Conservation (phyloP, 1,140 invertebrate species). For the Macrocentrus cingulum region DNA sequence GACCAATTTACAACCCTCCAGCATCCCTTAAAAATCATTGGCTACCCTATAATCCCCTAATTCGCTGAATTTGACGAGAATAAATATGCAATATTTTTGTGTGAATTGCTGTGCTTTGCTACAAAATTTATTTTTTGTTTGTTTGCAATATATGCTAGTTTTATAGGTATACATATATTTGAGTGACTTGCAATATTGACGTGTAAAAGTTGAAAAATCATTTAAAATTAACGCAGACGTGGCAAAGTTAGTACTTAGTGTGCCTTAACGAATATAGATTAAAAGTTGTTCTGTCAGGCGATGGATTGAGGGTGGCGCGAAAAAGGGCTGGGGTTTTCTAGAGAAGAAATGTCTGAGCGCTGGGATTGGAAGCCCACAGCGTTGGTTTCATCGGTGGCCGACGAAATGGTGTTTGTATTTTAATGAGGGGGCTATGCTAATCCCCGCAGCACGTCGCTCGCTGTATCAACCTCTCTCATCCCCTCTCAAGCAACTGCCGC, state of each 20-base stretch:
- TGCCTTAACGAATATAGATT: constrained; percentile 37
- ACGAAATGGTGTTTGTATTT: constrained; percentile 34
- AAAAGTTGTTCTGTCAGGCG: constrained; percentile 31
- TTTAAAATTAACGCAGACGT: constrained; percentile 33
- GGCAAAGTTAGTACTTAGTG: constrained; percentile 30
- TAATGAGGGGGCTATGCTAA: constrained; percentile 36
- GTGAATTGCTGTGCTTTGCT: too few species aligned
- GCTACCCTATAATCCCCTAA: too few species aligned
- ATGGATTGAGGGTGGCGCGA: neutral
- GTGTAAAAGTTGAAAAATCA: constrained; percentile 22
- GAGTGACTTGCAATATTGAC: too few species aligned
- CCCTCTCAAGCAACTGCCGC: neutral
- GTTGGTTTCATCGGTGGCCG: constrained; percentile 23
- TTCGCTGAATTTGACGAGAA: too few species aligned
- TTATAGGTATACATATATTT: too few species aligned
- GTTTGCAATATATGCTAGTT: too few species aligned
- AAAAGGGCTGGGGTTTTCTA: constrained; percentile 6
- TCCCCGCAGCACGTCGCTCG: constrained; percentile 28
- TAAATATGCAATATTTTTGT: too few species aligned
- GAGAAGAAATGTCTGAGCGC: constrained; percentile 11
- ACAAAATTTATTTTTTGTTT: too few species aligned
- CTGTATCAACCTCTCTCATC: neutral
- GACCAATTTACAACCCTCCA: too few species aligned
- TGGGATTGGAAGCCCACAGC: constrained; percentile 16
- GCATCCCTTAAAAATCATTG: too few species aligned